These are phyloP conservation scores for Ctenosaura bakeri DNA, from an alignment of 2,797 vertebrate genomes.

Conservation along the genomic window DNA sequence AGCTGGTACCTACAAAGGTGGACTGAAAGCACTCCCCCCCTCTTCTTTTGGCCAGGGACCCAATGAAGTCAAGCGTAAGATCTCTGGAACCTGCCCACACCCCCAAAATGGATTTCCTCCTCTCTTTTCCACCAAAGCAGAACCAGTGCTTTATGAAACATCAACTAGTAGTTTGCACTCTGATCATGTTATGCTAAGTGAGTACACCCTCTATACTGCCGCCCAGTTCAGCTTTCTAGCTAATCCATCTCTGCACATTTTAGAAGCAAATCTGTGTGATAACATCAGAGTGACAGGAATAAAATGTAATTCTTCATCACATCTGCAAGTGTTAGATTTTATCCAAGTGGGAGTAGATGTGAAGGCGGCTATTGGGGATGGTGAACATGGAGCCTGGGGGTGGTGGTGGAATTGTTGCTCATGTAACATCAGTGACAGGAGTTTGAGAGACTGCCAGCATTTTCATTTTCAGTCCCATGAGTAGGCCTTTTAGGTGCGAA, in stretches of 20 bases:
- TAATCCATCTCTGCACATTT: not conserved
- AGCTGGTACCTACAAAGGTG: not conserved
- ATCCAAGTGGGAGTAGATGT: not conserved
- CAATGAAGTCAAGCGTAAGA: not conserved
- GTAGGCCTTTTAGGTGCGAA: constrained; percentile 16
- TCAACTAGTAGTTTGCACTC: not conserved
- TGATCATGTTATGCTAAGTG: not conserved
- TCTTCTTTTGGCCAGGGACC: not conserved
- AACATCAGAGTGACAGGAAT: not conserved
- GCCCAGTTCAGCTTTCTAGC: not conserved
- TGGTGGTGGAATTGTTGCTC: not conserved
- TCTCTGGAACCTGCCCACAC: not conserved
- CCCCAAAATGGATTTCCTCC: not conserved
- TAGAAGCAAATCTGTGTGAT: not conserved
- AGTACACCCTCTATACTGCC: not conserved
- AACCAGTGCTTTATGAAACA: not conserved
- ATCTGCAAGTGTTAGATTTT: not conserved
- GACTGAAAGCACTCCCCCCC: not conserved
- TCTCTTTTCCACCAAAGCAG: not conserved
- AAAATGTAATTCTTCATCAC: not conserved
- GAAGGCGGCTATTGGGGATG: constrained; percentile 8
- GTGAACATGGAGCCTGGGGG: not conserved
- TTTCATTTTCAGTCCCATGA: not conserved
- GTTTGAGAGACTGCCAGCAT: constrained; percentile 2
- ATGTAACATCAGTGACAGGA: not conserved